These are phyloP conservation scores for Orius insidiosus DNA, from an alignment of 1,140 invertebrate species.

Conservation along the genomic window DNA sequence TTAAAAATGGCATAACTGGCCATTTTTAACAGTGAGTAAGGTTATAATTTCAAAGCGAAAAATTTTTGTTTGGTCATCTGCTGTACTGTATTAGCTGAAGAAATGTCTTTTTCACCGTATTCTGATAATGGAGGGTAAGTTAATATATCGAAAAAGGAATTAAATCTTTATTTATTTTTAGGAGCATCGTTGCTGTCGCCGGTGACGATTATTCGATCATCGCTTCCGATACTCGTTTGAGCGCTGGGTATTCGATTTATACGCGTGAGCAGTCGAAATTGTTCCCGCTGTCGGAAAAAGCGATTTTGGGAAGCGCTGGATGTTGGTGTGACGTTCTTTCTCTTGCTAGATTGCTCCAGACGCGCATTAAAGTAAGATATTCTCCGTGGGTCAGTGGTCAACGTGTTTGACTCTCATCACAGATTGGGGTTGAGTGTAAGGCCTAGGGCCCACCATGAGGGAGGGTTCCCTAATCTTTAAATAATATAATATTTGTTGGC, in stretches of 20 bases:
- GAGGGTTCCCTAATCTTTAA: too few relatives aligned
- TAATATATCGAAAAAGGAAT: background rate
- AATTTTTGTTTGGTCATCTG: too few relatives aligned
- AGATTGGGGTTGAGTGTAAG: too few relatives aligned
- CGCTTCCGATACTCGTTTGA: conserved; percentile 83
- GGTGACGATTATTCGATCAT: conserved; percentile 79
- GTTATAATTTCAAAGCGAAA: too few relatives aligned
- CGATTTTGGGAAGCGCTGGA: conserved; percentile 75
- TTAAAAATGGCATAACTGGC: too few relatives aligned
- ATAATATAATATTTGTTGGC: too few relatives aligned
- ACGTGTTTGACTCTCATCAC: too few relatives aligned
- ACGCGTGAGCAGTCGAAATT: conserved; percentile 74
- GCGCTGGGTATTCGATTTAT: conserved; percentile 75
- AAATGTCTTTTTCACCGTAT: too few relatives aligned
- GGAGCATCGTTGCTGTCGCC: conserved; percentile 79
- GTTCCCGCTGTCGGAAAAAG: conserved; percentile 57
- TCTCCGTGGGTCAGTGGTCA: too few relatives aligned
- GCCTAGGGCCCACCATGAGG: too few relatives aligned
- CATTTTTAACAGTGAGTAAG: too few relatives aligned
- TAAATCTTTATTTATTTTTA: conserved; percentile 23
- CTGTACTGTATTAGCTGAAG: too few relatives aligned
- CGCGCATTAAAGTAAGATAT: conserved; percentile 70
- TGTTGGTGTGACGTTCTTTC: conserved; percentile 98
- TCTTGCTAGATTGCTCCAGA: conserved; percentile 65
- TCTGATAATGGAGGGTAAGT: conserved; percentile 22